phyloP scores from a whole-genome alignment of 2,888 invertebrate species.

The Phalera bucephala region DNA sequence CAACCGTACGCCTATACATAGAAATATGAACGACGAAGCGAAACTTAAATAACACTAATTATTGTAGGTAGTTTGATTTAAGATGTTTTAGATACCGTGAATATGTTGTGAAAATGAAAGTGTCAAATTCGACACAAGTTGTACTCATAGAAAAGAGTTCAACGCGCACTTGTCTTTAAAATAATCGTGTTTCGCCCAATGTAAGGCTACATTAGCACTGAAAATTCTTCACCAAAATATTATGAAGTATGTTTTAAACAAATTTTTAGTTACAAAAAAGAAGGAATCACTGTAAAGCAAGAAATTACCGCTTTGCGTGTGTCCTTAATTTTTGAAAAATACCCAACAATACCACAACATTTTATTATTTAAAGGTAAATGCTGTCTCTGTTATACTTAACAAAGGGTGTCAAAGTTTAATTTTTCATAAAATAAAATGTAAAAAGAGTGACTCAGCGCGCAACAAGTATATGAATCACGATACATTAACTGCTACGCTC shows the following conservation, averaged over 20 bases:
- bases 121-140: constrained; percentile 2
- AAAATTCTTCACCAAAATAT: too few relatives aligned
- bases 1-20: constrained; percentile 2
- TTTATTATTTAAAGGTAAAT: constrained; percentile 8
- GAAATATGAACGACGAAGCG: constrained; percentile 15
- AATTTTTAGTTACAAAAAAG: too few relatives aligned
- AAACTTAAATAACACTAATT: constrained; percentile 8
- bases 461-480: constrained; percentile 55
- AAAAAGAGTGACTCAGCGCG: constrained; percentile 53
- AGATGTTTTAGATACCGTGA: not conserved
- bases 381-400: constrained; percentile 11
- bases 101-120: not conserved
- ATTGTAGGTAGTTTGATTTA: not conserved
- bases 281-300: too few relatives aligned
- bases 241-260: too few relatives aligned
- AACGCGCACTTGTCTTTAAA: constrained; percentile 36
- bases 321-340: not conserved
- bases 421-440: constrained; percentile 16
- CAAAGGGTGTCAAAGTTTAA: constrained; percentile 22
- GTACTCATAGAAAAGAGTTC: constrained; percentile 38
- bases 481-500: constrained; percentile 54
- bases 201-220: too few relatives aligned
- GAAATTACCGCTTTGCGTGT: too few relatives aligned
- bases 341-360: not conserved
- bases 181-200: too few relatives aligned